Percentiles rank a stretch among this genome's conserved stretches.
Conservation (phyloP, 2,797 vertebrate species). For the Antrozous pallidus region DNA sequence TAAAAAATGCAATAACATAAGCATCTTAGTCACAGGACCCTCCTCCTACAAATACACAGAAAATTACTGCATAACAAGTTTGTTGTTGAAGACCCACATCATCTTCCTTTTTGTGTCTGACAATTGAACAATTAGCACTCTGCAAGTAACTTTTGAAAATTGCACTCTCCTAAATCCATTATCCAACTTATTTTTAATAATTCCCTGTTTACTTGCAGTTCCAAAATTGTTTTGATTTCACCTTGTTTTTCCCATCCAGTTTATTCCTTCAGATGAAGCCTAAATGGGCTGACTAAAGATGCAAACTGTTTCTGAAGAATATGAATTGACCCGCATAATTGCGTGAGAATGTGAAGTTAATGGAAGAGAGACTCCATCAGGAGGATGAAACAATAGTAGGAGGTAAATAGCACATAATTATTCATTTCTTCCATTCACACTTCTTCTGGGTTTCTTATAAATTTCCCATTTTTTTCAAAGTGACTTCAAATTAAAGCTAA, state of each 20-base stretch:
- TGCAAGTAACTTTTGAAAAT: conserved; percentile 48
- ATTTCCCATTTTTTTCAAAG: conserved; percentile 65
- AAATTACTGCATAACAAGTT: background rate
- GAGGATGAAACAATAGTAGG: conserved; percentile 26
- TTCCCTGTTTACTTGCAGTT: conserved; percentile 49
- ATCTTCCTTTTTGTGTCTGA: background rate
- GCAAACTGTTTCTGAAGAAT: conserved; percentile 43
- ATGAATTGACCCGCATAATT: conserved; percentile 64
- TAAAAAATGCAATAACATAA: conserved; percentile 24
- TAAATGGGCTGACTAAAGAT: conserved; percentile 38
- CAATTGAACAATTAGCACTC: conserved; percentile 46
- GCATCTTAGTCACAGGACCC: background rate
- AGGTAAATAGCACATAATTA: conserved; percentile 60
- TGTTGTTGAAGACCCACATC: background rate
- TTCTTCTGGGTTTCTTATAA: conserved; percentile 53
- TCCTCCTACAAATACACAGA: background rate
- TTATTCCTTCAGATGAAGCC: conserved; percentile 24
- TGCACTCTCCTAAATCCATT: conserved; percentile 44
- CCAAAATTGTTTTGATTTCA: conserved; percentile 57
- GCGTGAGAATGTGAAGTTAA: conserved; percentile 46
- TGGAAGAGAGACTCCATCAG: background rate
- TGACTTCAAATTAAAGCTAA: conserved; percentile 65
- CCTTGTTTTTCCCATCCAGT: background rate
- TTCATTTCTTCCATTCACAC: conserved; percentile 56
- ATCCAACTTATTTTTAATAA: conserved; percentile 64